These are phyloP conservation scores for Melanotaenia boesemani DNA, from an alignment of 2,797 vertebrate species.

Conservation along the genomic window DNA sequence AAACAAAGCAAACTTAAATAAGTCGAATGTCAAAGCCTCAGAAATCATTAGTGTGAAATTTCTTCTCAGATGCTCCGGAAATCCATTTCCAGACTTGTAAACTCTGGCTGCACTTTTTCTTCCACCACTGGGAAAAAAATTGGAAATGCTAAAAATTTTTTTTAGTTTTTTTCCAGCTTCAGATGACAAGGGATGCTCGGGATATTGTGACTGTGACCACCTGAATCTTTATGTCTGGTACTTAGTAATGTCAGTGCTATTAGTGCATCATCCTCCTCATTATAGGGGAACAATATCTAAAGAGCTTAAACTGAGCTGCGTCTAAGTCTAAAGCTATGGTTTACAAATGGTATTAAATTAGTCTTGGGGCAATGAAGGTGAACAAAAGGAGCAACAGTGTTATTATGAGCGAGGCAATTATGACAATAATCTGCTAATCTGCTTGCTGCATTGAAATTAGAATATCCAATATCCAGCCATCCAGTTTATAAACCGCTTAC, in stretches of 20 bases:
- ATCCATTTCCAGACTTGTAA: background rate
- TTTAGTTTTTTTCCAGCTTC: background rate
- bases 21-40: slow-evolving; percentile 26
- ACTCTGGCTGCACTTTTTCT: slow-evolving; percentile 8
- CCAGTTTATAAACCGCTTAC: slow-evolving; percentile 57
- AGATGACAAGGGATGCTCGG: slow-evolving; percentile 1
- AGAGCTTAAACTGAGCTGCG: slow-evolving; percentile 6
- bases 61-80: no score
- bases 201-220: background rate
- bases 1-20: slow-evolving; percentile 47
- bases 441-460: slow-evolving; percentile 42
- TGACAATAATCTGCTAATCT: slow-evolving; percentile 68
- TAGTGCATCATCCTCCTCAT: background rate
- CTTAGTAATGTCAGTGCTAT: background rate
- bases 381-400: slow-evolving; percentile 37
- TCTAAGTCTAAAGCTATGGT: background rate
- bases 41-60: no score
- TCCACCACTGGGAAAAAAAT: slow-evolving; percentile 3
- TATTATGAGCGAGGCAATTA: slow-evolving; percentile 53
- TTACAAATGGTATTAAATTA: slow-evolving; percentile 42
- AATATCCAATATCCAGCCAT: slow-evolving; percentile 53
- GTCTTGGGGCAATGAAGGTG: slow-evolving; percentile 8
- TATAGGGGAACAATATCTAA: background rate
- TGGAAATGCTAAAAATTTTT: slow-evolving; percentile 11
- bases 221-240: background rate